Base-by-base conservation (phyloP, 2,797 vertebrate species). In the Novumbra hubbsi region DNA sequence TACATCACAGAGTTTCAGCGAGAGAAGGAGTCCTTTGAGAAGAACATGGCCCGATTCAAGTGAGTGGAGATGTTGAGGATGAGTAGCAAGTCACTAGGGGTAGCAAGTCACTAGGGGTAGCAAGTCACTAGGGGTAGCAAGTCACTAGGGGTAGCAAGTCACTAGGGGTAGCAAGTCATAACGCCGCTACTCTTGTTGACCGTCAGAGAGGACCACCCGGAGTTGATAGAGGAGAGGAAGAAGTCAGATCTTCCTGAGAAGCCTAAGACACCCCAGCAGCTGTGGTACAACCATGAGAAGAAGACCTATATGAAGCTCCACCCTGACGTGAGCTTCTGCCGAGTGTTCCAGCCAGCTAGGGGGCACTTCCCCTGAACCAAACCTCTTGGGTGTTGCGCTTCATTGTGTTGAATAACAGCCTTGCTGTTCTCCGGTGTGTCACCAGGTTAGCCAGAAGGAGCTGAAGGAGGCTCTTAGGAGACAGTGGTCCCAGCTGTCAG, bases 261-360 rank as follows among this genome's bases (percentile, higher is more conserved):
- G 80, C 93, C 94, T 1, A 95, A 94, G 71, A 94, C 94, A 0
- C 94, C 94, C 4, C 94, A 95, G 71, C 94, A 95, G 88, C 89
- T 94, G 45, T 95, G 94, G 94, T 94, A 94, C 89, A 94, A 92
- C 87, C 94, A 95, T 1, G 94, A 94, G 87, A 95, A 94, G 89
- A 95, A 95, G 80, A 88, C 90, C 5, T 94, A 93, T 83, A 84
- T 94, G 89, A 95, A 94, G 81, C 78, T 94, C 2, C 94, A 95
- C 76, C 94, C 94, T 0, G 93, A 95, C 78, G 94, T 94, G 72
- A 55, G 52, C 72, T 14, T 38, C 24, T 11, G n/a, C 34, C 41
- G 70, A 34, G 70, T 16, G 38, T 48, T 14, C 41, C 15, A 16
- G 5, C n/a, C n/a, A n/a, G 12, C 45, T 45, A 69, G 1, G 19